phyloP scores from a whole-genome alignment of 2,888 invertebrate genomes.

The Drosophila barbarae region DNA sequence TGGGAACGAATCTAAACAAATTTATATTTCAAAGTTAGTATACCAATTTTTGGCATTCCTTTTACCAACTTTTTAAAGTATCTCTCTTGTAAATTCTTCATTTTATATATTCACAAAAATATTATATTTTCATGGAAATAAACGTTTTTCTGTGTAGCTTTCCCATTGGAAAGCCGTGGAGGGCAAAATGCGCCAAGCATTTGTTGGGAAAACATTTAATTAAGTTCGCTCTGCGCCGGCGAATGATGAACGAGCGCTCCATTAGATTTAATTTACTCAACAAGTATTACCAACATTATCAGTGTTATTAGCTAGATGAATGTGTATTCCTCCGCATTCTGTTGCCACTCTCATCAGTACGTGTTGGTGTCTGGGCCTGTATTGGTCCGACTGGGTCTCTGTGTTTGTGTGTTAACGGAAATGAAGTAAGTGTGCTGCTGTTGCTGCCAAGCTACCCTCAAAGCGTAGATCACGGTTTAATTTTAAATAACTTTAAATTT shows the following conservation, averaged over 20 bases:
- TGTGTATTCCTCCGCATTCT: slow-evolving; percentile 18
- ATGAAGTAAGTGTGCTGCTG: slow-evolving; percentile 31
- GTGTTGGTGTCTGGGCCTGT: slow-evolving; percentile 7
- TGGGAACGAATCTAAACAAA: background rate
- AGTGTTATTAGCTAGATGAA: slow-evolving; percentile 42
- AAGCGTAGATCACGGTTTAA: slow-evolving; percentile 3
- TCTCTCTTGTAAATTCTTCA: background rate
- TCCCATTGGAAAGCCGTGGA: slow-evolving; percentile 5
- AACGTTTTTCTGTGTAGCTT: background rate
- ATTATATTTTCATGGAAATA: background rate
- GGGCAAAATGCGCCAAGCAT: slow-evolving; percentile 16
- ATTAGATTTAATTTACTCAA: slow-evolving; percentile 63
- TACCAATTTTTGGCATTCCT: too few species aligned
- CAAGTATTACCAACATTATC: slow-evolving; percentile 48
- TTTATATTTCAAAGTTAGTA: background rate
- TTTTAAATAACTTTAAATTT: background rate
- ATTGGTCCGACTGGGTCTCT: background rate
- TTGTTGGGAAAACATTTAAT: slow-evolving; percentile 52
- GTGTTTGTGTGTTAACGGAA: slow-evolving; percentile 27
- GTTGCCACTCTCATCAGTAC: background rate
- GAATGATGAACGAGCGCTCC: slow-evolving; percentile 43
- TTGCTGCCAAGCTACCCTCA: background rate
- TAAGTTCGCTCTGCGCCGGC: slow-evolving; percentile 54
- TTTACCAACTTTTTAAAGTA: background rate
- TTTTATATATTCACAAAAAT: background rate